Base-by-base conservation (phyloP, 2,888 invertebrate species). In the Ethmia dodecea region DNA sequence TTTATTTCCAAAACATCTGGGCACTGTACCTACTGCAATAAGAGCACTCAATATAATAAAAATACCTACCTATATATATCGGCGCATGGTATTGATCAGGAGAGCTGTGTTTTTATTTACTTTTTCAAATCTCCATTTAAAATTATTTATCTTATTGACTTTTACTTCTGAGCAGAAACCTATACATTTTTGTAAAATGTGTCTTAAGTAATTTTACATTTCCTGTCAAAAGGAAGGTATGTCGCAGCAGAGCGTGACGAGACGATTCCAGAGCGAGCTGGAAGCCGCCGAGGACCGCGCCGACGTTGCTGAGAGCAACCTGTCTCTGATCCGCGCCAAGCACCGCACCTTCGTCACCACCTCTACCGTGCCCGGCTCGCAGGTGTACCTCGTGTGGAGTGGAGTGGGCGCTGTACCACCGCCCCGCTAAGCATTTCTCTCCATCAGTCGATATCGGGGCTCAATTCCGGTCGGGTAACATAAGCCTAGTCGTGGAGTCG, bases 241-340 rank as follows among this genome's bases (percentile, higher is more conserved):
- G 81, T 96, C 96, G 57, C 92, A 92, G 81, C 96, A 96, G 86
- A 95, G 93, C 84, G 93, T 98, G 61, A 96, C 96, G 76, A 92
- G 98, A 76, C 93, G 97, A 87, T 98, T 98, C 97, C 98, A 98
- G 86, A 93, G 98, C 65, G 98, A 98, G 87, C 88, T 98, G 75
- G 98, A 98, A 80, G 97, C 98, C 34, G 98, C 98, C 53, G 98
- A 98, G 81, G 97, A 97, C 83, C 94, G 98, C 60, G 97, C 97
- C 61, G 97, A 98, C 66, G 91, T 91, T 59, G 97, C 97, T 59
- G 97, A 98, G 88, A 94, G 94, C 90, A 97, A 94, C 86, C 90
- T 98, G 77, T 93, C 94, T 60, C 89, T 98, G 81, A 97, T 98
- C 89, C 94, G 98, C 68, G 96, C 98, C 88, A 98, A 98, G 90